Base-by-base conservation (phyloP, 2,888 invertebrate genomes). In the Amorpha juglandis region DNA sequence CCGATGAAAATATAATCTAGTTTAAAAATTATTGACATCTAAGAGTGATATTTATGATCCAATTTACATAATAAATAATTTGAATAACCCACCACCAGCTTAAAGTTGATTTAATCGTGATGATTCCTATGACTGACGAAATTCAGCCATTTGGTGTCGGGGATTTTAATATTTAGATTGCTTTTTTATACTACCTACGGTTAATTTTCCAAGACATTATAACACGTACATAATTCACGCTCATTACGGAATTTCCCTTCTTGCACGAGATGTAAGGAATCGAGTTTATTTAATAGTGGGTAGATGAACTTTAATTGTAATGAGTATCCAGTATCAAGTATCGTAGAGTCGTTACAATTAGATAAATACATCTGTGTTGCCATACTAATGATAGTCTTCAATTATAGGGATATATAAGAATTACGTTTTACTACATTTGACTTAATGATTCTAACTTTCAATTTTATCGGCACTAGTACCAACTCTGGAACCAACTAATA, bases 301-400 rank as follows among this genome's bases (percentile, higher is more conserved):
- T 62, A 65, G 51, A 52, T 62, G 51, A 65, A 65, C 62, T 62
- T 65, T 65, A 65, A 50, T 62, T 65, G 45, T 66, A 45, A 8
- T 62, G 38, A 63, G 67, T 71, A 47, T 45, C 69, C 66, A 68
- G 11, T 55, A 55, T 55, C 55, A 55, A 62, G 42, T 42, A 42
- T 9, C 42, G 42, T 42, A 63, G 19, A 45, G 64, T 70, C 38
- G 53, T 64, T 55, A 12, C 55, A 45, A 55, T 33, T 48, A 47
- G 53, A 55, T 19, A 55, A 16, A 55, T 9, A 19, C 16, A 16
- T 14, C 7, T 7, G 62, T 63, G 48, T 63, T 63, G 45, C 48
- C 48, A 33, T 7, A 9, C 21, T 48, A 33, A 1, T 19, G 2
- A 1, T 0, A 7, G 19, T 42, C 3, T 38, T 0, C 0, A 12